Evolutionary conservation across 2,888 invertebrate species (phyloP), one percentile per base, ranked within the genome.

Genomic region (Meteorus colon): DNA sequence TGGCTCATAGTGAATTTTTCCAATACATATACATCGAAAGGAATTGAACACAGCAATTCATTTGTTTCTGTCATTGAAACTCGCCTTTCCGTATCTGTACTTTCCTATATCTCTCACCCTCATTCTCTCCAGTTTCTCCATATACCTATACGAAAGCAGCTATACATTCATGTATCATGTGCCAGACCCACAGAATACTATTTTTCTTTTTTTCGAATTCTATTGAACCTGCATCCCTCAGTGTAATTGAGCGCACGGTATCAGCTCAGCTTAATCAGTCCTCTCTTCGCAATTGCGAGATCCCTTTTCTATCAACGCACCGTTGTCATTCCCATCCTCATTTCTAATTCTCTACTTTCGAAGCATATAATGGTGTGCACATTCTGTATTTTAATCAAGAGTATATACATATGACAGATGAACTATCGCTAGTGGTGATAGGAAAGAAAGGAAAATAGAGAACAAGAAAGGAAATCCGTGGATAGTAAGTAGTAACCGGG

Each of bases 21-120:
- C 34, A 63, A 31, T 31, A 63, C 59, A 73, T 8, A 74, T 72
- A 75, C 78, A 73, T 78, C 76, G 74, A 76, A 70, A 74, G 62
- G 73, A 78, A 77, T 76, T 69, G 75, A 71, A 24, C 19, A 48
- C 29, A 63, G 70, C 77, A 77, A 79, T 80, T 79, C 78, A 80
- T 81, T 81, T 78, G 79, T 77, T 78, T 69, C 74, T 75, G 74
- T 63, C 74, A 72, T 74, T 72, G 74, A 75, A 65, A 63, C 63
- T 62, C 59, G 31, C 67, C 63, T 31, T 48, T 19, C 29, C 24
- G 14, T 29, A 34, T 3, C 1, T 63, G 29, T 24, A 62, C 24
- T 62, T n/a, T 62, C 27, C 60, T 34, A 31, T 62, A 31, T 73
- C 70, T 77, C 62, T n/a, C 62, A 34, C 69, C 29, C 37, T 73